A percentile compares a stretch with the other conserved stretches of the same genome.
Conservation (phyloP, 2,888 invertebrate genomes). For the Danaus chrysippus region DNA sequence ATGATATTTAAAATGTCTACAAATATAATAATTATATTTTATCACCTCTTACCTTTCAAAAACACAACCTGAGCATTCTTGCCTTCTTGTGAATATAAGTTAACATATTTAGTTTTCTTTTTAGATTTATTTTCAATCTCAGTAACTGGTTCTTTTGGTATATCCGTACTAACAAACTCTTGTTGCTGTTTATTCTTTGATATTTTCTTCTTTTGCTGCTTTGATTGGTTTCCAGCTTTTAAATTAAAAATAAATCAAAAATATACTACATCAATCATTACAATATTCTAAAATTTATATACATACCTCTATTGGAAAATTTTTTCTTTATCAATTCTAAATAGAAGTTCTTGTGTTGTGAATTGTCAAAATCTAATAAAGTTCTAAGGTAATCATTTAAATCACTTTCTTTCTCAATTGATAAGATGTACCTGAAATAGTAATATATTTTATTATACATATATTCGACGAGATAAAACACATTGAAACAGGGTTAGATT, state of each 20-base stretch:
- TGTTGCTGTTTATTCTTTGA: conserved; percentile 58
- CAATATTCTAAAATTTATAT: neutral
- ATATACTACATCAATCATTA: neutral
- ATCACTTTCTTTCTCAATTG: conserved; percentile 84
- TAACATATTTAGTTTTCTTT: conserved; percentile 86
- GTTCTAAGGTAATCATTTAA: conserved; percentile 88
- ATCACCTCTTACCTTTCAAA: conserved; percentile 60
- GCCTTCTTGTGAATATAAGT: conserved; percentile 86
- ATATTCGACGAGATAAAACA: too few species aligned
- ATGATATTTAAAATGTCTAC: neutral
- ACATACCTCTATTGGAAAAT: conserved; percentile 62
- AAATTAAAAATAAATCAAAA: conserved; percentile 25
- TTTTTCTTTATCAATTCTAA: conserved; percentile 78
- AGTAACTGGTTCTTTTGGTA: conserved; percentile 27
- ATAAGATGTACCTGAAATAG: conserved; percentile 82
- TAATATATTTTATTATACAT: conserved; percentile 6
- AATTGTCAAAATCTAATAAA: conserved; percentile 82
- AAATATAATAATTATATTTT: neutral
- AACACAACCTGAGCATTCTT: conserved; percentile 77
- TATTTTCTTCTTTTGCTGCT: conserved; percentile 68
- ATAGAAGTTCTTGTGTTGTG: conserved; percentile 83
- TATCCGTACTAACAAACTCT: conserved; percentile 45
- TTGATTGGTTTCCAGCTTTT: conserved; percentile 46
- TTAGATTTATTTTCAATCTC: conserved; percentile 61
- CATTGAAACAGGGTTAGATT: too few species aligned